These are phyloP conservation scores for Platycercus adscitus DNA, from an alignment of 2,113 vertebrate genomes.

Conservation along the genomic window DNA sequence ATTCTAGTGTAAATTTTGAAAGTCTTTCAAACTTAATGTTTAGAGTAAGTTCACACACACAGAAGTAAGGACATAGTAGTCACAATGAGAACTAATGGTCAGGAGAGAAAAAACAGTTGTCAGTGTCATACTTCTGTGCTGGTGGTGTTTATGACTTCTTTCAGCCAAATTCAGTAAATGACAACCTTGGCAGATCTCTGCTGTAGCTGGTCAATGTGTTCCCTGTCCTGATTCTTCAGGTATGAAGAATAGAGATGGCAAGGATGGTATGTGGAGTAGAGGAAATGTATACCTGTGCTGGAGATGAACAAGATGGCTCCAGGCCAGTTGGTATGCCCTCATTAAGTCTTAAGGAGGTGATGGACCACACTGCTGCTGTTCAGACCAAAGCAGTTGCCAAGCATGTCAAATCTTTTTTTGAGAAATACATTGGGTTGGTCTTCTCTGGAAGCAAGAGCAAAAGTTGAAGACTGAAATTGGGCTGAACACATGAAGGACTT, in stretches of 20 bases:
- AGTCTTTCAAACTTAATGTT: background rate
- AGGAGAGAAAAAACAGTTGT: background rate
- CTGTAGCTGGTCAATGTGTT: background rate
- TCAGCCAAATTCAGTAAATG: background rate
- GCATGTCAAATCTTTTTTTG: background rate
- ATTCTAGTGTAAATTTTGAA: background rate
- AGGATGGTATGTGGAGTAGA: background rate
- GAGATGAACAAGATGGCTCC: background rate
- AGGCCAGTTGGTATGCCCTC: background rate
- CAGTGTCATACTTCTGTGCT: background rate
- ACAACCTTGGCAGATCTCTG: background rate
- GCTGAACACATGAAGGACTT: background rate
- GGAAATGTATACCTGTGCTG: background rate
- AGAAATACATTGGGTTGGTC: background rate
- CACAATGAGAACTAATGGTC: background rate
- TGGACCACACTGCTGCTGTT: background rate
- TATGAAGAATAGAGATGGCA: background rate
- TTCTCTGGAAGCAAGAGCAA: background rate
- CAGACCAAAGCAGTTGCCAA: background rate
- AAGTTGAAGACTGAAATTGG: background rate
- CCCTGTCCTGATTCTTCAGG: background rate
- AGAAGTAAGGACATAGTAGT: background rate
- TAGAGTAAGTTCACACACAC: background rate
- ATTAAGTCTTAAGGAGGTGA: background rate
- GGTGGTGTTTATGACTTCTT: background rate